Evolutionary conservation across 1,140 invertebrate species (phyloP).

Genomic region (Tetragnatha versicolor): DNA sequence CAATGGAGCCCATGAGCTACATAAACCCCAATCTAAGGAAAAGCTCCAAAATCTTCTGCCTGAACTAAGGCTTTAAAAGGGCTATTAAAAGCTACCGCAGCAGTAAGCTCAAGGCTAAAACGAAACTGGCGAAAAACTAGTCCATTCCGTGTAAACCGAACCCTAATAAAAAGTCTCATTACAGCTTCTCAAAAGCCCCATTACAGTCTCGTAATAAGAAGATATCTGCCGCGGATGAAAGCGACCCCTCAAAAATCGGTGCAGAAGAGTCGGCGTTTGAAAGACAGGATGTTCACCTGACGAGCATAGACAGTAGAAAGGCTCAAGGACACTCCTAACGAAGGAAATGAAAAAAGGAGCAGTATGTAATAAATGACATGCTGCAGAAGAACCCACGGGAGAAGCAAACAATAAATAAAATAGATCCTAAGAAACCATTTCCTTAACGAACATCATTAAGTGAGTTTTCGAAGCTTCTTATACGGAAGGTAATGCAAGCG

Average conservation of each 20-base stretch:
- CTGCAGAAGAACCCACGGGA: neutral
- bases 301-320: neutral
- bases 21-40: too few species aligned
- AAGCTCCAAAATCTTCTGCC: too few species aligned
- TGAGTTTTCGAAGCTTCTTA: constrained; percentile 33
- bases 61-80: too few species aligned
- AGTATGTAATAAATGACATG: constrained; percentile 31
- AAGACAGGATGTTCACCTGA: constrained; percentile 20
- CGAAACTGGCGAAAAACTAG: too few species aligned
- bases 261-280: neutral
- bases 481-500: constrained; percentile 9
- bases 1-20: too few species aligned
- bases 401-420: constrained; percentile 26
- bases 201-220: too few species aligned
- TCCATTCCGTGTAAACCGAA: too few species aligned
- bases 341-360: neutral
- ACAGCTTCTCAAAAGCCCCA: too few species aligned
- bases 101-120: too few species aligned
- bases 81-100: too few species aligned
- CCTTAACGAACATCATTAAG: constrained; percentile 42
- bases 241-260: neutral
- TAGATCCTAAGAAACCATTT: constrained; percentile 16
- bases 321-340: constrained; percentile 40
- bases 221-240: too few species aligned
- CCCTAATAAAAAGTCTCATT: too few species aligned